phyloP scores from a whole-genome alignment of 2,888 invertebrate genomes.

The Metalampra italica region DNA sequence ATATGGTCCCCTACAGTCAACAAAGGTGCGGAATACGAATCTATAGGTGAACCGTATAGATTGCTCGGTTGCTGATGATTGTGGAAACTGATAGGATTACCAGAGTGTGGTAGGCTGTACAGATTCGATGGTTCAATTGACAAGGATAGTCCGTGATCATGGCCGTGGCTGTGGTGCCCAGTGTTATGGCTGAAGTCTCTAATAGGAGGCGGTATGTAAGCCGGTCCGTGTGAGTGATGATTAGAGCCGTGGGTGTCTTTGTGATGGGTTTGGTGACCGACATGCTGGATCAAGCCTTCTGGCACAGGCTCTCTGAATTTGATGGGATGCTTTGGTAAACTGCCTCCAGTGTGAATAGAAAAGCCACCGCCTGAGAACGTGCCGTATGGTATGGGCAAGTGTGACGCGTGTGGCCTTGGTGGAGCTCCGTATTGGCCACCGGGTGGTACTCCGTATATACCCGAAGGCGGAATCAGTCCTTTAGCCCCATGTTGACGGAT shows the following conservation, averaged over 20 bases:
- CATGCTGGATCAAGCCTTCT: conserved; percentile 81
- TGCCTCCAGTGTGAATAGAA: conserved; percentile 56
- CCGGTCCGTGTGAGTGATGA: conserved; percentile 65
- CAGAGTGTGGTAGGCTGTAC: conserved; percentile 71
- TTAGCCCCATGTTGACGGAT: conserved; percentile 64
- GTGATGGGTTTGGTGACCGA: conserved; percentile 80
- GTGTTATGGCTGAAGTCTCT: conserved; percentile 58
- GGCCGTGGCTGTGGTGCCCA: conserved; percentile 31
- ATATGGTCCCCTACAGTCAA: conserved; percentile 72
- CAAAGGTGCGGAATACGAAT: conserved; percentile 74
- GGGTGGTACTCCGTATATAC: conserved; percentile 80
- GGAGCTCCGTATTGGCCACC: conserved; percentile 71
- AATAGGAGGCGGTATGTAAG: conserved; percentile 83
- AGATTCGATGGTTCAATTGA: conserved; percentile 72
- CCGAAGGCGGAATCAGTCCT: conserved; percentile 80
- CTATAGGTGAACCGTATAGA: conserved; percentile 64
- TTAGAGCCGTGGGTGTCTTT: conserved; percentile 80
- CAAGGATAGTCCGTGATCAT: conserved; percentile 43
- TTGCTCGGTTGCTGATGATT: conserved; percentile 39
- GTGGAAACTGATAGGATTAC: conserved; percentile 71
- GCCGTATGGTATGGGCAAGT: conserved; percentile 65
- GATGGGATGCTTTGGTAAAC: conserved; percentile 79
- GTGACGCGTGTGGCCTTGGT: conserved; percentile 41
- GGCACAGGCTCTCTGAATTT: conserved; percentile 87
- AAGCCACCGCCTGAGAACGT: conserved; percentile 63